These are phyloP conservation scores for Scolanthus callimorphus DNA, from an alignment of 92 coral and sea anemone genomes.

Conservation along the genomic window DNA sequence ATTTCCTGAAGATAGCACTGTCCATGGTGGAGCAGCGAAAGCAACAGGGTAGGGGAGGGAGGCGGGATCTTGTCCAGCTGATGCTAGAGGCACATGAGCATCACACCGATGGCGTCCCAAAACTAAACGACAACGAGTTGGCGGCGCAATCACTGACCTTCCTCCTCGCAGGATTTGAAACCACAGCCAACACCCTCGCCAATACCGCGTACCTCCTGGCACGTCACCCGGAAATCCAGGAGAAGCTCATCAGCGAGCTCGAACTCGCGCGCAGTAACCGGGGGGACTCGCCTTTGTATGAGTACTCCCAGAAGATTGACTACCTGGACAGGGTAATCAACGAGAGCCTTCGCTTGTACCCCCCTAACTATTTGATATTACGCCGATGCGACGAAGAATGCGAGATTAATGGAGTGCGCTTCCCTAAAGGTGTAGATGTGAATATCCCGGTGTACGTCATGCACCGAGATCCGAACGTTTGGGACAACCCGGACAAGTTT, in stretches of 20 bases:
- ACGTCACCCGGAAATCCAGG: conserved; percentile 53
- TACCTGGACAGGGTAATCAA: conserved; percentile 69
- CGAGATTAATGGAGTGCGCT: conserved; percentile 58
- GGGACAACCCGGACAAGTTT: conserved; percentile 68
- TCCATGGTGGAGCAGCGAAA: conserved; percentile 42
- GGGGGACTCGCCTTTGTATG: conserved; percentile 31
- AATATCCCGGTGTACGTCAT: conserved; percentile 53
- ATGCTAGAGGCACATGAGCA: conserved; percentile 62
- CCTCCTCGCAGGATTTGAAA: conserved; percentile 70
- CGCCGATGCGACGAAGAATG: conserved; percentile 71
- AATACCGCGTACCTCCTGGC: conserved; percentile 55
- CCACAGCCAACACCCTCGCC: conserved; percentile 65
- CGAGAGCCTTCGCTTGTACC: conserved; percentile 60
- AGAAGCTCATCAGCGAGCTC: conserved; percentile 53
- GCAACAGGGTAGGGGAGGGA: conserved; percentile 19
- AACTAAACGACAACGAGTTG: conserved; percentile 68
- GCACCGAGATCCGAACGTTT: conserved; percentile 78
- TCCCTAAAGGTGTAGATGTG: conserved; percentile 70
- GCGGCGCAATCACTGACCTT: conserved; percentile 64
- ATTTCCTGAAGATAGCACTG: conserved; percentile 44
- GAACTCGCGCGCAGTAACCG: conserved; percentile 32
- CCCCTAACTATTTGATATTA: conserved; percentile 62
- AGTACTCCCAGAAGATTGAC: conserved; percentile 56
- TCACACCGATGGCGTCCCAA: conserved; percentile 16
- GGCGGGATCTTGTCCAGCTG: conserved; percentile 64